A percentile compares a stretch with the other conserved stretches of the same genome.
Evolutionary conservation across 2,797 vertebrate genomes (phyloP).

Genomic region (Microctenopoma lineatum): DNA sequence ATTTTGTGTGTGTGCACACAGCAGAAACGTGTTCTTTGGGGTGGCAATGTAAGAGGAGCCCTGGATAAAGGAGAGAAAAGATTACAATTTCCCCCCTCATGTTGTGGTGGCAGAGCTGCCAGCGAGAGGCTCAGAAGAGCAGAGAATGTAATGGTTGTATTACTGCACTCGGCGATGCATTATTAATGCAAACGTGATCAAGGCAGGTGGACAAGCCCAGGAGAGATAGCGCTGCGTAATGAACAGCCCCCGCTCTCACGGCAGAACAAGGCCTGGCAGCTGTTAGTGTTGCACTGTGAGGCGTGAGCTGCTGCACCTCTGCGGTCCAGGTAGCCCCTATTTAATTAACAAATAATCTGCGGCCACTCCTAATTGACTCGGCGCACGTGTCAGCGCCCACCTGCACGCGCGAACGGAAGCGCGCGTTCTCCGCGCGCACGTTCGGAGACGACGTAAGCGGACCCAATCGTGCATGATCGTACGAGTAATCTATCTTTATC

Average conservation of each 20-base stretch:
- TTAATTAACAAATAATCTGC: constrained; percentile 89
- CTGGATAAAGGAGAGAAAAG: constrained; percentile 79
- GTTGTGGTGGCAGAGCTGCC: constrained; percentile 72
- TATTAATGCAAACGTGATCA: constrained; percentile 89
- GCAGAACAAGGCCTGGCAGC: constrained; percentile 84
- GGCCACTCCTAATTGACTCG: constrained; percentile 83
- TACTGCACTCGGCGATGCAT: constrained; percentile 86
- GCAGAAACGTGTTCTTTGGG: constrained; percentile 78
- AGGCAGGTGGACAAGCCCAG: constrained; percentile 87
- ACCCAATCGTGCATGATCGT: constrained; percentile 16
- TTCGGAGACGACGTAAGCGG: constrained; percentile 11
- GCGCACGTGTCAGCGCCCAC: constrained; percentile 68
- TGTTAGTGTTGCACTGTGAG: constrained; percentile 82
- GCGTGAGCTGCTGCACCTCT: constrained; percentile 79
- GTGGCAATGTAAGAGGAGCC: constrained; percentile 74
- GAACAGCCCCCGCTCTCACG: constrained; percentile 78
- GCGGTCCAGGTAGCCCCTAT: constrained; percentile 78
- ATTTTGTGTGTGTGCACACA: constrained; percentile 73
- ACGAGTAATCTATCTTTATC: not conserved
- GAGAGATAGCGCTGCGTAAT: constrained; percentile 85
- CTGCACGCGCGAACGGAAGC: no score
- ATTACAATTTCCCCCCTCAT: constrained; percentile 75
- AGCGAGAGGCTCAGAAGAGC: constrained; percentile 73
- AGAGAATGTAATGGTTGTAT: constrained; percentile 84
- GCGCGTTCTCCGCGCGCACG: no score